Percentiles rank a stretch among this genome's conserved stretches.
phyloP scores from a whole-genome alignment of 2,113 vertebrate species.

The Bufo bufo region DNA sequence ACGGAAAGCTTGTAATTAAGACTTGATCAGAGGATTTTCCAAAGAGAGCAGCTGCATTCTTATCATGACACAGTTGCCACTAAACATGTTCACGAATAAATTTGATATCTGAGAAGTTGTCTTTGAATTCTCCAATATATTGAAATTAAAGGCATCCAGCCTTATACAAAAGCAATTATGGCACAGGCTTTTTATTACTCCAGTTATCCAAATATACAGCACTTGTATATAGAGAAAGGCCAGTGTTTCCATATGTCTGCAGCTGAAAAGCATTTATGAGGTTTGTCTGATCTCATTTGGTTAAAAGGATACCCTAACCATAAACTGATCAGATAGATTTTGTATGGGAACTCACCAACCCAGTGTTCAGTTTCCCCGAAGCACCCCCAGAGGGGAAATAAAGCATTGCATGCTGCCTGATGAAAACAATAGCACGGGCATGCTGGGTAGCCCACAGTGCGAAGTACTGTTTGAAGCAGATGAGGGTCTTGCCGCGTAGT shows the following conservation, averaged over 20 bases:
- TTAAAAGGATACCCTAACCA: too few species aligned
- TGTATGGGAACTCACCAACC: too few species aligned
- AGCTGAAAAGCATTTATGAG: neutral
- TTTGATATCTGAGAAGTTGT: neutral
- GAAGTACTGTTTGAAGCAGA: too few species aligned
- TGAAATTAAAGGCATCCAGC: neutral
- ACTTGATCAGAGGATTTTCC: constrained; percentile 1
- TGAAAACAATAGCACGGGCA: too few species aligned
- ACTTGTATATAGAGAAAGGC: neutral
- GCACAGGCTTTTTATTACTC: neutral
- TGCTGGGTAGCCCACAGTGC: too few species aligned
- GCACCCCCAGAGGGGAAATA: too few species aligned
- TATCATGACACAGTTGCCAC: neutral
- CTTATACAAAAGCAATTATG: neutral
- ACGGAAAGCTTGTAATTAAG: constrained; percentile 75
- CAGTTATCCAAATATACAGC: neutral
- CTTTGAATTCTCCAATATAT: neutral
- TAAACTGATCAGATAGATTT: too few species aligned
- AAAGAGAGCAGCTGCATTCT: neutral
- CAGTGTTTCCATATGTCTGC: neutral
- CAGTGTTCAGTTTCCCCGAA: too few species aligned
- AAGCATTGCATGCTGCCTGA: too few species aligned
- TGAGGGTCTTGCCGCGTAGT: too few species aligned
- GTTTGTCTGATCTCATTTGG: too few species aligned
- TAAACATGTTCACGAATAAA: constrained; percentile 13